These are phyloP conservation scores for Drosophila virilis DNA, from an alignment of 1,140 invertebrate species.

Conservation along the genomic window DNA sequence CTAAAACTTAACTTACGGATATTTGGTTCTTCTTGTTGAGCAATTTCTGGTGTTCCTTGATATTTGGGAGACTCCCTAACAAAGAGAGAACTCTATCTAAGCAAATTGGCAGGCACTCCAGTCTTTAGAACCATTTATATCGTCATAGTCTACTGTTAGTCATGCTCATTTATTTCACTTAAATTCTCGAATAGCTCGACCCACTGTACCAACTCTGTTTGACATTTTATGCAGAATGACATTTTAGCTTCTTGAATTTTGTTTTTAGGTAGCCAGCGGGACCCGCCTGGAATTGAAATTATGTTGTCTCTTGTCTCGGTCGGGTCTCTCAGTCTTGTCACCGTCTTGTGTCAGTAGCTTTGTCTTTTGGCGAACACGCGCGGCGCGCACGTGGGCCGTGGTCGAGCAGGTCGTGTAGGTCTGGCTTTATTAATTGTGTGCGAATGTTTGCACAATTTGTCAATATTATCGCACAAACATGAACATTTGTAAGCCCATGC, in stretches of 20 bases:
- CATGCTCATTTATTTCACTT: neutral
- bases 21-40: too few species aligned
- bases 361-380: slow-evolving; percentile 60
- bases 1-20: too few species aligned
- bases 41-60: too few species aligned
- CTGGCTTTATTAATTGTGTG: slow-evolving; percentile 79
- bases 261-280: slow-evolving; percentile 50
- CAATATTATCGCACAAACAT: slow-evolving; percentile 79
- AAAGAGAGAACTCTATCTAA: too few species aligned
- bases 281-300: slow-evolving; percentile 63
- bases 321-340: slow-evolving; percentile 29
- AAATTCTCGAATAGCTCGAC: neutral
- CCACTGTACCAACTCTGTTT: slow-evolving; percentile 23
- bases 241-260: slow-evolving; percentile 42
- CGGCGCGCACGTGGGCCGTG: slow-evolving; percentile 57
- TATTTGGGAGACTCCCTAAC: too few species aligned
- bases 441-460: slow-evolving; percentile 84
- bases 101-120: too few species aligned
- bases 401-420: slow-evolving; percentile 49
- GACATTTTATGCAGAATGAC: slow-evolving; percentile 34
- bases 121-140: too few species aligned
- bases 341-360: slow-evolving; percentile 43
- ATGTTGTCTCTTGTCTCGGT: slow-evolving; percentile 63
- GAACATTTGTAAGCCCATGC: slow-evolving; percentile 59
- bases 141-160: too few species aligned